Conservation (phyloP, 2,888 invertebrate species). For the Deilephila porcellus region DNA sequence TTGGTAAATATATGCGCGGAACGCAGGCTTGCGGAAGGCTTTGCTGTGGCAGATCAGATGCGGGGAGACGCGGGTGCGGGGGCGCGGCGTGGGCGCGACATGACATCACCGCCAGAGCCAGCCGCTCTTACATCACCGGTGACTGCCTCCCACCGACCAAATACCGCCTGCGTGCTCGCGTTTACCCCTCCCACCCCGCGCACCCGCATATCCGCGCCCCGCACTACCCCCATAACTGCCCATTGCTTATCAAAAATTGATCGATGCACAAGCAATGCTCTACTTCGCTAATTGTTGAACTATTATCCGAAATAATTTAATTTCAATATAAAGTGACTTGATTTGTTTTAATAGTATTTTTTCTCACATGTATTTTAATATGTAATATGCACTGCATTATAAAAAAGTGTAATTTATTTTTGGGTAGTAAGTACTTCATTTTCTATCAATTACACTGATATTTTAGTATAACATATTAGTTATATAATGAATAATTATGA, state of each 20-base stretch:
- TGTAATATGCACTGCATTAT: too few species aligned
- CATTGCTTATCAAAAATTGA: constrained; percentile 26
- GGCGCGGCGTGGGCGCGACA: constrained; percentile 74
- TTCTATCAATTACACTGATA: too few species aligned
- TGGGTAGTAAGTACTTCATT: too few species aligned
- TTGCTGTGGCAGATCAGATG: constrained; percentile 52
- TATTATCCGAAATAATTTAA: neutral
- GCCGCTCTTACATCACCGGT: constrained; percentile 81
- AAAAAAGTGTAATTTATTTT: too few species aligned
- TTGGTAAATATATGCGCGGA: constrained; percentile 28
- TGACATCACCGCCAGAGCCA: constrained; percentile 82
- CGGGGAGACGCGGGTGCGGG: constrained; percentile 59
- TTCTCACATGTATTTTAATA: too few species aligned
- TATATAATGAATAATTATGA: neutral
- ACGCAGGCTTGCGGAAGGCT: constrained; percentile 74
- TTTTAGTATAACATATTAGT: too few species aligned
- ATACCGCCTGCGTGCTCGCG: constrained; percentile 58
- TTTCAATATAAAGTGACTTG: neutral
- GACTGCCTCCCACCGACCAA: constrained; percentile 67
- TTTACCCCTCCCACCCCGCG: constrained; percentile 40
- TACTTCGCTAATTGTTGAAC: neutral
- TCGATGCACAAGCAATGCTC: constrained; percentile 3
- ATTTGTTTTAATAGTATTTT: too few species aligned
- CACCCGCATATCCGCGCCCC: neutral
- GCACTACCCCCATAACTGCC: constrained; percentile 30